Base-by-base conservation (phyloP, 2,888 invertebrate species). In the Clusia tigrina region DNA sequence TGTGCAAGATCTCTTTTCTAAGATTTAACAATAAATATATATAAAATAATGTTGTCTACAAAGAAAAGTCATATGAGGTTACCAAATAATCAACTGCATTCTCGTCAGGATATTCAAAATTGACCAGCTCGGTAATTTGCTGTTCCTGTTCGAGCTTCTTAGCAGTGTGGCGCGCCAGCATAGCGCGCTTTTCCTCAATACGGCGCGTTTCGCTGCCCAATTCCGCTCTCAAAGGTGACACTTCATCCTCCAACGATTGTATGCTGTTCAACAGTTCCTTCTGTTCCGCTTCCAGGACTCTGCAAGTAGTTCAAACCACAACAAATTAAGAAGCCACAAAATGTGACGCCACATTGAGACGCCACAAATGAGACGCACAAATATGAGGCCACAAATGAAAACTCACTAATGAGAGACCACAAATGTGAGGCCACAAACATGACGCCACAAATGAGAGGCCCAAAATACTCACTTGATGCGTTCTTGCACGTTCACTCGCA, bases 401-500 rank as follows among this genome's bases (percentile, higher is more conserved):
- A 32, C 6, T 32, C 6, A 9, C 12, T 6, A 32, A 32, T 9
- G 32, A 9, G 32, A 32, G 12, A 32, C 6, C 6, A 59, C 25
- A 25, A 18, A 17, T 26, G 12, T 73, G 60, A 37, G 74, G 58
- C 62, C 71, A 68, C n/a, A n/a, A n/a, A n/a, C n/a, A n/a, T n/a
- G n/a, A 22, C 71, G 74, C 54, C 58, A 64, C 12, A 32, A 32
- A 9, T 6, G 6, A 32, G 6, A 32, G 12, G 32, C 6, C 57
- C 1, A 10, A 56, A 54, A 56, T 24, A 61, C 51, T 67, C 66
- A 78, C 75, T 59, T 68, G 68, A 89, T 88, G 63, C 88, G 85
- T 74, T 91, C 89, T 12, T 84, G 85, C 1, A 88, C 87, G 80
- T 90, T 89, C 53, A 89, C 87, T 82, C 91, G 90, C 72, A 93